Conservation (phyloP, 1,140 invertebrate genomes). For the Listronotus oregonensis region DNA sequence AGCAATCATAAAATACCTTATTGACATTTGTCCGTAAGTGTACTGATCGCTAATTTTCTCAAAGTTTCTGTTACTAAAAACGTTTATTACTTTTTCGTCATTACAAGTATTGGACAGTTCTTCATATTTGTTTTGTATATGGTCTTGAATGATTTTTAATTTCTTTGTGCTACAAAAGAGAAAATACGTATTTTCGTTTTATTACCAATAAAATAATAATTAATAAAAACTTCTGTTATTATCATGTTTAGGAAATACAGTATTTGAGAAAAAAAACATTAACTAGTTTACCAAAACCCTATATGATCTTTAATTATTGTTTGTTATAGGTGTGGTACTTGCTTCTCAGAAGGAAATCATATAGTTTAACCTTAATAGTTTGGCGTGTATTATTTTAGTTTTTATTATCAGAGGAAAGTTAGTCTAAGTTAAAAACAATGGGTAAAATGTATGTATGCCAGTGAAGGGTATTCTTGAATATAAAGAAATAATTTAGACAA, state of each 20-base stretch:
- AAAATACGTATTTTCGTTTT: not conserved
- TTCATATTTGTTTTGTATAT: constrained; percentile 42
- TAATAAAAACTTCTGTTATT: not conserved
- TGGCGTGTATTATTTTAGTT: no score
- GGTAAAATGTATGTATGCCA: no score
- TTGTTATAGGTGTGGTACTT: no score
- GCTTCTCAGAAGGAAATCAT: no score
- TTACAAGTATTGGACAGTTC: constrained; percentile 28
- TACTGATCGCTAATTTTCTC: constrained; percentile 49
- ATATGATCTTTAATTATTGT: no score
- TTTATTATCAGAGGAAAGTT: no score
- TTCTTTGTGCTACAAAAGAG: constrained; percentile 44
- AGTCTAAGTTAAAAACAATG: no score
- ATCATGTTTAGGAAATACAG: not conserved
- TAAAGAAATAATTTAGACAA: no score
- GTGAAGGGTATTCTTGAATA: no score
- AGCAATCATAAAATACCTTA: constrained; percentile 50
- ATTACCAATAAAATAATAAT: not conserved
- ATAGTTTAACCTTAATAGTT: no score
- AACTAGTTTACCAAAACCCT: no score
- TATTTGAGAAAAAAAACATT: no score
- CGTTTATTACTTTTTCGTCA: constrained; percentile 40
- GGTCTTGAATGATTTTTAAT: constrained; percentile 45
- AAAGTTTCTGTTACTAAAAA: constrained; percentile 50
- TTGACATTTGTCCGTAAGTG: constrained; percentile 62